Conservation (phyloP, 2,888 invertebrate species). For the Linnaemya vulpina region DNA sequence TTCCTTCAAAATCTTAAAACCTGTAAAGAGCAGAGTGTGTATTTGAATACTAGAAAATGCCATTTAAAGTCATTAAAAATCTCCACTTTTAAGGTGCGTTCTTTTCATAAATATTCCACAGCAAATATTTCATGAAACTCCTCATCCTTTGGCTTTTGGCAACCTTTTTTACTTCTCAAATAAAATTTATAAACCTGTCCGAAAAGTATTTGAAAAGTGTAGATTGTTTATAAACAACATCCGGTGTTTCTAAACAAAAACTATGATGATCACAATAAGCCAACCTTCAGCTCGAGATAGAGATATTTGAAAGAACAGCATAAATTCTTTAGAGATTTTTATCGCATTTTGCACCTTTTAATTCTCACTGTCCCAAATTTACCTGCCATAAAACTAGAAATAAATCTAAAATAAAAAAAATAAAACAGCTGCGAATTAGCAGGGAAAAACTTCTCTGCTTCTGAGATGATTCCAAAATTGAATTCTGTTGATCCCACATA, state of each 20-base stretch:
- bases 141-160: neutral
- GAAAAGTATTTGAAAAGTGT: constrained; percentile 47
- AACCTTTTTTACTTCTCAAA: constrained; percentile 10
- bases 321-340: constrained; percentile 78
- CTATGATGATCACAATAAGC: neutral
- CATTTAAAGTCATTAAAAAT: neutral
- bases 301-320: constrained; percentile 81
- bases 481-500: constrained; percentile 49
- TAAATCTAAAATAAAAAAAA: constrained; percentile 14
- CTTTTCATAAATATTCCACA: neutral
- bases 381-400: constrained; percentile 35
- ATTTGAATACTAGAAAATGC: no score
- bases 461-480: neutral
- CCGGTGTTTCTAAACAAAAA: constrained; percentile 51
- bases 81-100: neutral
- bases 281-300: constrained; percentile 71
- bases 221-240: constrained; percentile 59
- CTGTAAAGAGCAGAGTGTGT: no score
- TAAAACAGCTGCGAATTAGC: constrained; percentile 38
- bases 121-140: neutral
- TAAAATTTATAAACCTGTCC: constrained; percentile 66
- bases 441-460: constrained; percentile 1
- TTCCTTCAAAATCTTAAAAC: no score
- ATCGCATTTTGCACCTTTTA: constrained; percentile 76
- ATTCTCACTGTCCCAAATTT: constrained; percentile 13